Evolutionary conservation across 2,113 vertebrate species (phyloP), one percentile per base, ranked within the genome.

Genomic region (Pseudopipra pipra): DNA sequence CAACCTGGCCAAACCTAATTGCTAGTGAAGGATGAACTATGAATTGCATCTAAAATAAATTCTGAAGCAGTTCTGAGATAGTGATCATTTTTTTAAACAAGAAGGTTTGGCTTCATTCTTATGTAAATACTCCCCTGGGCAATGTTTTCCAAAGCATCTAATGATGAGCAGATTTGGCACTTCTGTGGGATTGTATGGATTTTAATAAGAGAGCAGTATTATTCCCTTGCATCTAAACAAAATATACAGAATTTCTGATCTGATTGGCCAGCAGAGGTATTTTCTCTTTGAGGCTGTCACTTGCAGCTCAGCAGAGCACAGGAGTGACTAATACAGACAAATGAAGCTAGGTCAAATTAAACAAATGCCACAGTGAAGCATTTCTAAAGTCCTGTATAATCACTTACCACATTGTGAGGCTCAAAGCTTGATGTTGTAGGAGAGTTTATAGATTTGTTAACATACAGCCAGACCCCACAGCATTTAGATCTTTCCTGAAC

Each of bases 211-310:
- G 27, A 67, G 28, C 19, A 49, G 30, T 59, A 46, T 92, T 83
- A 62, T 51, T 88, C 31, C 25, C 31, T 77, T 70, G 24, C 55
- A 89, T 82, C 59, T 85, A 77, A 71, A 82, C 18, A 84, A 79
- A 43, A 55, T 70, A 39, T 39, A 63, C 39, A 35, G n/a, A 62
- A 73, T 62, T 90, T 91, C 70, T 87, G 81, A 77, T 55, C 71
- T 76, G 46, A 30, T 54, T 96, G 85, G 58, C 81, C 93, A 67
- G 81, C 81, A 83, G 51, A 66, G 37, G 19, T 95, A 21, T 89
- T 91, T 96, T 82, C 47, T 93, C 74, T 91, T 87, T 87, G 91
- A 65, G 54, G 85, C 62, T 95, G 91, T 91, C 85, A 62, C 52
- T 87, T 72, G 51, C 72, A 94, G 76, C 71, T 83, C 24, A 1